phyloP scores from a whole-genome alignment of 2,113 vertebrate genomes.

The Cynopterus brachyotis region DNA sequence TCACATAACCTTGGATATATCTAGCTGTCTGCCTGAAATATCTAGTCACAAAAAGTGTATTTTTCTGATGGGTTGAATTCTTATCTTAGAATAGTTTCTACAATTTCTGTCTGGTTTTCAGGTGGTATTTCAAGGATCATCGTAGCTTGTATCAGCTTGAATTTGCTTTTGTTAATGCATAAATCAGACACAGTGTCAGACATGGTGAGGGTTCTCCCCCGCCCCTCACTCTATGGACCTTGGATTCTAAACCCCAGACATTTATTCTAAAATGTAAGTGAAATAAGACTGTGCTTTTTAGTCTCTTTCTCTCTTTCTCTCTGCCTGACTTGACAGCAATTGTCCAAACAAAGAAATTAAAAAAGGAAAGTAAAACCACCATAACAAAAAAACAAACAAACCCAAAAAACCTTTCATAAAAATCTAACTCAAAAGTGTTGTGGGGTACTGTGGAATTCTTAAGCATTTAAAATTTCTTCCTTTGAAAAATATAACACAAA shows the following conservation, averaged over 20 bases:
- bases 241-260: not conserved
- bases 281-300: not conserved
- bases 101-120: not conserved
- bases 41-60: not conserved
- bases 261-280: not conserved
- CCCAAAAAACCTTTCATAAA: not conserved
- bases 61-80: not conserved
- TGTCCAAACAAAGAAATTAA: not conserved
- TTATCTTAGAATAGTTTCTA: not conserved
- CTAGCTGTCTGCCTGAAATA: not conserved
- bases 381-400: not conserved
- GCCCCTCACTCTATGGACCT: not conserved
- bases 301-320: not conserved
- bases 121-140: not conserved
- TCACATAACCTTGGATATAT: not conserved
- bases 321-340: not conserved
- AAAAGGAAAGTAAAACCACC: not conserved
- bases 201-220: not conserved
- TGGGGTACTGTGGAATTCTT: not conserved
- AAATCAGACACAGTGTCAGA: not conserved
- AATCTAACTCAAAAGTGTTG: not conserved
- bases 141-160: not conserved
- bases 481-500: not conserved
- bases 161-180: not conserved
- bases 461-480: not conserved